Conservation (phyloP, 2,113 vertebrate genomes). For the Ellobius talpinus region DNA sequence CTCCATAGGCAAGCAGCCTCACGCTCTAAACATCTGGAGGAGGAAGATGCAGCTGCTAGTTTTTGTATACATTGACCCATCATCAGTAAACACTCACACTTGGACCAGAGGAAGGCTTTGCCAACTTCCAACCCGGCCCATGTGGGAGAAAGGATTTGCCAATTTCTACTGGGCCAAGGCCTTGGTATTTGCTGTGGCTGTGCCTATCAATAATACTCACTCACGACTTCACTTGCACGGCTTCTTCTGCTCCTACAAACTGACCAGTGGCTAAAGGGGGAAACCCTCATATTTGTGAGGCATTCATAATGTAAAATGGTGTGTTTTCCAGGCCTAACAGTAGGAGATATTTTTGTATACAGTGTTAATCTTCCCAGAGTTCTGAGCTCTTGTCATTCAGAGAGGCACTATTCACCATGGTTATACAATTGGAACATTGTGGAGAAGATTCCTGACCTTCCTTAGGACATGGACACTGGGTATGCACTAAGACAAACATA, state of each 20-base stretch:
- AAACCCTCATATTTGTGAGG: not conserved
- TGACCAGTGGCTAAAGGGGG: not conserved
- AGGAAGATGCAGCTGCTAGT: not conserved
- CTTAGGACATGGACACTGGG: not conserved
- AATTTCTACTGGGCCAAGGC: too few species aligned
- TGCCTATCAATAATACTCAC: too few species aligned
- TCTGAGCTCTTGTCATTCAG: not conserved
- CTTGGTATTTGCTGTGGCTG: too few species aligned
- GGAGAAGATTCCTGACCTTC: not conserved
- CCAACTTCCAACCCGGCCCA: too few species aligned
- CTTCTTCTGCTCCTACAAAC: not conserved
- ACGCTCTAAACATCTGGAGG: not conserved
- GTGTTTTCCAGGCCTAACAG: not conserved
- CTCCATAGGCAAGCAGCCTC: not conserved
- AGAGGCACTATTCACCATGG: not conserved
- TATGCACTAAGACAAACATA: too few species aligned
- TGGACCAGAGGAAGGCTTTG: too few species aligned
- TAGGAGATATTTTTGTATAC: not conserved
- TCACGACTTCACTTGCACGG: too few species aligned
- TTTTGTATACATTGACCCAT: not conserved
- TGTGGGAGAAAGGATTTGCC: too few species aligned
- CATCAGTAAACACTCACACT: not conserved
- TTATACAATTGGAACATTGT: not conserved
- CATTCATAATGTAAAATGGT: not conserved
- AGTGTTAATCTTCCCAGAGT: not conserved